Base-by-base conservation (phyloP, 2,113 vertebrate species). In the Recurvirostra avosetta region DNA sequence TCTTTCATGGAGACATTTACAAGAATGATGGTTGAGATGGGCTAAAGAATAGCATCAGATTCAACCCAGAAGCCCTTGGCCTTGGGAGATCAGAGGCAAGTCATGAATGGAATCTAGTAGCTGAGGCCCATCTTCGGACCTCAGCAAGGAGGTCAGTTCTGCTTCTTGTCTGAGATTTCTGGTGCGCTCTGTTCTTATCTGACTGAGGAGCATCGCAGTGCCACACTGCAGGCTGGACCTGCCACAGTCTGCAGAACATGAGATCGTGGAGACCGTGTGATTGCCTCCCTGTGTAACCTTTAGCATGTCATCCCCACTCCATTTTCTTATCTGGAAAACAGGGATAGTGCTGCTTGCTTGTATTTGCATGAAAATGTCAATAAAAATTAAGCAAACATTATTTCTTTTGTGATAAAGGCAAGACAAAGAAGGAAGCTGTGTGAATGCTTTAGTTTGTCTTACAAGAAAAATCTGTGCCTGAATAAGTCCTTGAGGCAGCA, bases 161-260 rank as follows among this genome's bases (percentile, higher is more conserved):
- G 75, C 45, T 50, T 15, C 70, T 43, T 32, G 81, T 43, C 52
- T 12, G 43, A 41, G 59, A 4, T 78, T 89, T 53, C n/a, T 80
- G 47, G 11, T 58, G 40, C 3, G 2, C 11, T 38, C 29, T 5
- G 26, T 14, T 78, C 49, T 56, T 45, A 12, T 14, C 72, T 40
- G 58, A 43, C 32, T 53, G 5, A 15, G 50, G 26, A 67, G 55
- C 40, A 18, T 19, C 25, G 4, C 38, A 1, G 30, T 13, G 36
- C 38, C 59, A 61, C 0, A 0, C 47, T 32, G 49, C 63, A 74
- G 50, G 3, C 53, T 15, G 40, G 72, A 30, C 43, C 68, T 50
- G 68, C 40, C 0, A 0, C 9, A 36, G 13, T 11, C 9, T 53
- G 74, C 49, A 14, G 32, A 52, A 26, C 5, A 3, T 16, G 47